phyloP scores from a whole-genome alignment of 2,888 invertebrate species.

The Anodontia alba region DNA sequence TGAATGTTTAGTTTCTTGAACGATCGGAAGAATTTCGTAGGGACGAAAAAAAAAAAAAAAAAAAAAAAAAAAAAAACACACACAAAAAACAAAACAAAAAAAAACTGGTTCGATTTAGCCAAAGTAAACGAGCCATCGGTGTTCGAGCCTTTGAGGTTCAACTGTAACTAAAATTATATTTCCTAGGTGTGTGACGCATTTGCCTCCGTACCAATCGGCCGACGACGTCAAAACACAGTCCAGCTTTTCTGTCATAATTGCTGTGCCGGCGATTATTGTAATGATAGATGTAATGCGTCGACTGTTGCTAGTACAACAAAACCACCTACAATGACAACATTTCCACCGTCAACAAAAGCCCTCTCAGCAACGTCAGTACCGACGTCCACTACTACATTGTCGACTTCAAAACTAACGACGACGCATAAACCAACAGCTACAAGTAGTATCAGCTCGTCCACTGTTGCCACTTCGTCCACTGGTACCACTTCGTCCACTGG shows the following conservation, averaged over 20 bases:
- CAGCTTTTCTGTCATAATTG: background rate
- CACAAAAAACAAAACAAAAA: no score
- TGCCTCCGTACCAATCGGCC: background rate
- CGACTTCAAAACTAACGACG: background rate
- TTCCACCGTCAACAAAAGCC: background rate
- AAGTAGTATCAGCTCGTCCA: no score
- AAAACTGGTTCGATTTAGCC: no score
- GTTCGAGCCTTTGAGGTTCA: no score
- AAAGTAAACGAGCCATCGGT: no score
- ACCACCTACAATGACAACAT: background rate
- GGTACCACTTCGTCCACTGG: no score
- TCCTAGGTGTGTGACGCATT: background rate
- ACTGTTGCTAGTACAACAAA: background rate
- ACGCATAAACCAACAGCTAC: background rate
- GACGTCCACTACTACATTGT: background rate
- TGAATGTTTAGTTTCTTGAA: no score
- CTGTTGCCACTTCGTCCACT: no score
- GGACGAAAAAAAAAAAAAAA: no score
- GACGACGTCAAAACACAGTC: background rate
- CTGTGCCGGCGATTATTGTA: background rate
- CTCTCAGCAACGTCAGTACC: background rate
- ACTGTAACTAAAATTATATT: no score
- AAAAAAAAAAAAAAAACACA: no score
- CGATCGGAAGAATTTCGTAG: no score
- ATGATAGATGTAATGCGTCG: background rate